A percentile compares a stretch with the other conserved stretches of the same genome.
These are phyloP conservation scores for Podotricha telesiphe DNA, from an alignment of 2,888 invertebrate genomes.

Conservation along the genomic window DNA sequence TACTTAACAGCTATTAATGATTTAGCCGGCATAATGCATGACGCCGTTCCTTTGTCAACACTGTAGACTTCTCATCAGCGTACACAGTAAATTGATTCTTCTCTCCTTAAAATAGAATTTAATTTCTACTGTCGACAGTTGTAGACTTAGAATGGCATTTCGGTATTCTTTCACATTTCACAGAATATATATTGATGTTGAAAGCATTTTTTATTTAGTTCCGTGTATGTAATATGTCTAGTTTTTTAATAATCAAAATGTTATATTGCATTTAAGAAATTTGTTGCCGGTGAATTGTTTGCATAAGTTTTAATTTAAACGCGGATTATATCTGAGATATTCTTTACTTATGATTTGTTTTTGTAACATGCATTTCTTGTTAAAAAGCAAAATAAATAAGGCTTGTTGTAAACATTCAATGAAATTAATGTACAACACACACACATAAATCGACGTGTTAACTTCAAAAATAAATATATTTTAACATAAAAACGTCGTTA, in stretches of 20 bases:
- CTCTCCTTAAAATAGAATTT: background rate
- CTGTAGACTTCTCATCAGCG: constrained; percentile 16
- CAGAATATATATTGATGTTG: constrained; percentile 22
- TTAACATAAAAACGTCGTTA: background rate
- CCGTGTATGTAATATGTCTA: constrained; percentile 12
- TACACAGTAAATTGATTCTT: constrained; percentile 5
- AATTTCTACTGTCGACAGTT: background rate
- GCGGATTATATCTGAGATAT: background rate
- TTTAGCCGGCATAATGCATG: constrained; percentile 42
- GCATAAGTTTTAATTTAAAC: background rate
- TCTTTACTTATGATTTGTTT: too few species aligned
- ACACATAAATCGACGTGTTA: background rate
- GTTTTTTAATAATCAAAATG: background rate
- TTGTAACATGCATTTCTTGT: too few species aligned
- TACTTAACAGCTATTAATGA: constrained; percentile 41
- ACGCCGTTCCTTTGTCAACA: constrained; percentile 50
- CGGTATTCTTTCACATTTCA: constrained; percentile 24
- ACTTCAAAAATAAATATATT: background rate
- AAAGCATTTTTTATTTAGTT: constrained; percentile 11
- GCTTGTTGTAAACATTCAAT: background rate
- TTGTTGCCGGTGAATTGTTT: background rate
- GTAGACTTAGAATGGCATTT: constrained; percentile 9
- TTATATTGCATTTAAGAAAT: too few species aligned
- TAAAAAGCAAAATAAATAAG: too few species aligned
- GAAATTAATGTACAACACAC: background rate